phyloP scores from a whole-genome alignment of 1,140 invertebrate species.

The Drosophila sp. region DNA sequence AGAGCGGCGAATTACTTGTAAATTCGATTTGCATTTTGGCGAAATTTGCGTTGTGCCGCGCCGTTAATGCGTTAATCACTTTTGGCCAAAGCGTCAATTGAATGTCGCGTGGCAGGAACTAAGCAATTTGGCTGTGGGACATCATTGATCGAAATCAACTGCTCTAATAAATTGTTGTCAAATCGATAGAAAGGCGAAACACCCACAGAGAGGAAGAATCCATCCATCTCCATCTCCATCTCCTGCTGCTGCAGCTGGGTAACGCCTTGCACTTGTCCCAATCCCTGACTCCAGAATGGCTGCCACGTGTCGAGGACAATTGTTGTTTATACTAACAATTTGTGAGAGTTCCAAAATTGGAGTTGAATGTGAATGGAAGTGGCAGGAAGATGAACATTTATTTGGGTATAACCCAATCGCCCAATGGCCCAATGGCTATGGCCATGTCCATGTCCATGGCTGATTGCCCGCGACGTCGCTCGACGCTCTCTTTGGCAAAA shows the following conservation, averaged over 20 bases:
- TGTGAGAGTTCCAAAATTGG: constrained; percentile 49
- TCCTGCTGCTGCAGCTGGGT: constrained; percentile 22
- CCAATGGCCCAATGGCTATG: too few species aligned
- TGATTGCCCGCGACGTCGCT: constrained; percentile 68
- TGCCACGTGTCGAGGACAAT: constrained; percentile 75
- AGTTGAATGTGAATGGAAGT: background rate
- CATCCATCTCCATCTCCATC: constrained; percentile 1
- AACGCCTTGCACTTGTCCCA: constrained; percentile 74
- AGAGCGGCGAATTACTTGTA: constrained; percentile 38
- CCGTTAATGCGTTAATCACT: constrained; percentile 76
- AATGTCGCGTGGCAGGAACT: constrained; percentile 75
- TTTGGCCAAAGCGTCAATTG: constrained; percentile 73
- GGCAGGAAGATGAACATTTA: constrained; percentile 71
- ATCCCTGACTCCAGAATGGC: constrained; percentile 57
- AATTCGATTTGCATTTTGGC: constrained; percentile 74
- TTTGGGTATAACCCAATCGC: constrained; percentile 48
- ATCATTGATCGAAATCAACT: constrained; percentile 65
- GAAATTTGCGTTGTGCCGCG: constrained; percentile 6
- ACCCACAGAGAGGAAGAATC: constrained; percentile 8
- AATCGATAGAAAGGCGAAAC: constrained; percentile 35
- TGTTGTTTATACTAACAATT: constrained; percentile 83
- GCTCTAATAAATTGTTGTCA: constrained; percentile 72
- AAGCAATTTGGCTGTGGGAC: constrained; percentile 52
- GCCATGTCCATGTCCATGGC: constrained; percentile 26
- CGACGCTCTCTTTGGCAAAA: constrained; percentile 7